Base-by-base conservation (phyloP, 2,888 invertebrate species). In the Rhagophthalmus giganteus region DNA sequence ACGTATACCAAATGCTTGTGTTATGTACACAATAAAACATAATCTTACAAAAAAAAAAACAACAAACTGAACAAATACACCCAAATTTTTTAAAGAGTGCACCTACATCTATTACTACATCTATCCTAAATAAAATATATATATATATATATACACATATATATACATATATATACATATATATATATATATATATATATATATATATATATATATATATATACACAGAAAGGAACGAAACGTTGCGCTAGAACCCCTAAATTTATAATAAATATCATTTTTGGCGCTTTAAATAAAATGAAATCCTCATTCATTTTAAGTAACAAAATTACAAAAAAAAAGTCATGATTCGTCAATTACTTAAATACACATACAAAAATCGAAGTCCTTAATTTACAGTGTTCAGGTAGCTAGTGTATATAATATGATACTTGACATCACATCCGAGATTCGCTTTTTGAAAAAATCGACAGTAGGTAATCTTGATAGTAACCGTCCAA, bases 281-380 rank as follows among this genome's bases (percentile, higher is more conserved):
- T 74, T 74, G 74, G 74, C 71, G 74, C 74, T 73, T 74, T 71
- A 66, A 70, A 67, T 69, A 54, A 68, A 73, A 68, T 57, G 69
- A 72, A 72, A 73, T 68, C 66, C 27, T 69, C 66, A 61, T 62
- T 61, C 55, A 59, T 73, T 74, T 74, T 74, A 74, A 74, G 73
- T 74, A 74, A 74, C 74, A 65, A 67, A 64, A 64, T 55, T 55
- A 62, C 69, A 69, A 63, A 62, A 63, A 70, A 68, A 62, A 62
- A 64, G 67, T 71, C 69, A 70, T 70, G 68, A 47, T 66, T 65
- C 58, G 57, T 56, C 54, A 56, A 28, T 28, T 42, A 25, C 10
- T 38, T 33, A 45, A 12, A 32, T 26, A 45, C 32, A 31, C 9
- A 38, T 33, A 33, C 47, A 39, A 38, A 39, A 39, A 45, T 20